Percentiles rank a stretch among this genome's conserved stretches.
Conservation (phyloP, 2,888 invertebrate species). For the Subacronicta megacephala region DNA sequence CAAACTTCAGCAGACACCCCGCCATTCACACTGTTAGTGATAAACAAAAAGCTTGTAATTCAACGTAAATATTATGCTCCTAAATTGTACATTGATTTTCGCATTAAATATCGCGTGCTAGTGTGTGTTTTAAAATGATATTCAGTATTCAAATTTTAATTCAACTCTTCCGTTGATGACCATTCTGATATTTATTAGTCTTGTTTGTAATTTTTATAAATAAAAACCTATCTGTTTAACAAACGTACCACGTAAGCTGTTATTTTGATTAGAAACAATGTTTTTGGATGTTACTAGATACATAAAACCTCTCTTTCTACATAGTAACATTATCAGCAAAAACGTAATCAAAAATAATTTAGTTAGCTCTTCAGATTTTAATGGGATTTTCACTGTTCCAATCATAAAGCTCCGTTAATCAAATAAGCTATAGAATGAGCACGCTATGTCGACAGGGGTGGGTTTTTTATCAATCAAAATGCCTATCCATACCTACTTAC, state of each 20-base stretch:
- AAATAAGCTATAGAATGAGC: slow-evolving; percentile 46
- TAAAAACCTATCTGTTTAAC: no score
- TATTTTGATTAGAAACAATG: no score
- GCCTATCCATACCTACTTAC: background rate
- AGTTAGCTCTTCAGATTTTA: slow-evolving; percentile 42
- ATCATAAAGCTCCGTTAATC: slow-evolving; percentile 32
- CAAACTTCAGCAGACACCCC: slow-evolving; percentile 64
- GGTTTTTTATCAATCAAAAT: slow-evolving; percentile 38
- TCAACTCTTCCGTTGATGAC: no score
- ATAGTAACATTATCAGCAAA: slow-evolving; percentile 13
- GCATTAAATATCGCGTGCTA: background rate
- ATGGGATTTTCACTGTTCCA: slow-evolving; percentile 37
- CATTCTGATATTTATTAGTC: no score
- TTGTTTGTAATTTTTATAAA: no score
- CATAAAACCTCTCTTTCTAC: background rate
- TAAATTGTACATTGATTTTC: slow-evolving; percentile 9
- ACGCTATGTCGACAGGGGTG: slow-evolving; percentile 20
- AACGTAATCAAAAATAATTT: slow-evolving; percentile 21
- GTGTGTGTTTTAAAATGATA: no score
- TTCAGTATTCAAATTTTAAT: no score
- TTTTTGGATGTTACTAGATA: background rate
- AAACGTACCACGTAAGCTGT: no score
- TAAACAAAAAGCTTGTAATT: slow-evolving; percentile 52
- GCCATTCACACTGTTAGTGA: slow-evolving; percentile 46
- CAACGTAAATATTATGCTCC: slow-evolving; percentile 32